Conservation (phyloP, 2,113 vertebrate species). For the Mionectes macconnelli region DNA sequence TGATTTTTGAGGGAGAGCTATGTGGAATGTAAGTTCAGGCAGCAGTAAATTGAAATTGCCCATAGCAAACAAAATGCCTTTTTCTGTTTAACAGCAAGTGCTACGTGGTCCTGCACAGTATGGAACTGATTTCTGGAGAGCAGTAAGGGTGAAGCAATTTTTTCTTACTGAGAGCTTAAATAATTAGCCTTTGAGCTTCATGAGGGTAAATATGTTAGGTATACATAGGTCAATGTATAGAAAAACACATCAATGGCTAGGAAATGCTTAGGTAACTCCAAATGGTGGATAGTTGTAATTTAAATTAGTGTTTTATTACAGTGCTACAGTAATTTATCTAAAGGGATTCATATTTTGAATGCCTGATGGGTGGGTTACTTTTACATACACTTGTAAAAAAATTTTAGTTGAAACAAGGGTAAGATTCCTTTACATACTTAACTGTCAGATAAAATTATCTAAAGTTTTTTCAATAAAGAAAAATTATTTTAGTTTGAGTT, state of each 20-base stretch:
- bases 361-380: background rate
- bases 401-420: background rate
- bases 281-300: background rate
- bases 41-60: conserved; percentile 30
- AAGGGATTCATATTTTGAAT: background rate
- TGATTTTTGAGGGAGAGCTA: conserved; percentile 28
- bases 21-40: conserved; percentile 4
- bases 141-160: background rate
- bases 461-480: background rate
- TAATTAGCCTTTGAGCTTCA: background rate
- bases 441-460: background rate
- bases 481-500: background rate
- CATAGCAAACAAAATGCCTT: background rate
- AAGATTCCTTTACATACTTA: background rate
- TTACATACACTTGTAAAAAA: background rate
- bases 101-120: background rate
- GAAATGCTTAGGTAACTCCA: background rate
- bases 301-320: background rate
- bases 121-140: background rate
- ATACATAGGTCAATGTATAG: background rate
- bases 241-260: background rate
- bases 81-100: background rate
- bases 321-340: background rate
- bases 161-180: background rate
- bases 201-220: background rate